phyloP scores from a whole-genome alignment of 2,797 vertebrate species.

The Acipenser ruthenus region DNA sequence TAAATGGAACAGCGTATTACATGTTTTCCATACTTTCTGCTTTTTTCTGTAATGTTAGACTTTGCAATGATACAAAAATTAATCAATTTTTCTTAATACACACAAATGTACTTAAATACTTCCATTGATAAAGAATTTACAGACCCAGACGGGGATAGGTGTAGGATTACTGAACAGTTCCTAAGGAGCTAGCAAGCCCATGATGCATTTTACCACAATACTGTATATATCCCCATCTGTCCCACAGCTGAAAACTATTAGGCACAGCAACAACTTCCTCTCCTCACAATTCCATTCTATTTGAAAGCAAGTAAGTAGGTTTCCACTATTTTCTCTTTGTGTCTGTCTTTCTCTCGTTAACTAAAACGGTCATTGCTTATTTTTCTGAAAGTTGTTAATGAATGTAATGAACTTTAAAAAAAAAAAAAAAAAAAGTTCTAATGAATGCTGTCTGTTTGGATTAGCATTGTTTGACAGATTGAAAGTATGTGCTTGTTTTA shows the following conservation, averaged over 20 bases:
- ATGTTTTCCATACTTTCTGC: too few species aligned
- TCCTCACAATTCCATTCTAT: constrained; percentile 38
- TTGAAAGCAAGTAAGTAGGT: constrained; percentile 46
- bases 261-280: constrained; percentile 55
- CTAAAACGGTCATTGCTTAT: constrained; percentile 17
- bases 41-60: too few species aligned
- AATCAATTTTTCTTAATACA: too few species aligned
- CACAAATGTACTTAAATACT: too few species aligned
- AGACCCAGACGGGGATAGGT: constrained; percentile 32
- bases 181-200: constrained; percentile 52
- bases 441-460: constrained; percentile 25
- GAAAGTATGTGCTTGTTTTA: constrained; percentile 26
- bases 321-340: constrained; percentile 35
- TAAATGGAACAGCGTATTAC: too few species aligned
- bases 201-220: constrained; percentile 44
- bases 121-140: too few species aligned
- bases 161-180: constrained; percentile 47
- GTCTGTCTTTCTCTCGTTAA: constrained; percentile 30
- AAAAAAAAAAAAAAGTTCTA: too few species aligned
- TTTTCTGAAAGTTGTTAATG: constrained; percentile 25
- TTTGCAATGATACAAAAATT: too few species aligned
- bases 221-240: constrained; percentile 56
- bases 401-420: constrained; percentile 7
- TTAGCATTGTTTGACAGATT: constrained; percentile 25
- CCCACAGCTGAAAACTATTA: constrained; percentile 72